phyloP scores from a whole-genome alignment of 2,113 vertebrate genomes.

The Scalopus aquaticus region DNA sequence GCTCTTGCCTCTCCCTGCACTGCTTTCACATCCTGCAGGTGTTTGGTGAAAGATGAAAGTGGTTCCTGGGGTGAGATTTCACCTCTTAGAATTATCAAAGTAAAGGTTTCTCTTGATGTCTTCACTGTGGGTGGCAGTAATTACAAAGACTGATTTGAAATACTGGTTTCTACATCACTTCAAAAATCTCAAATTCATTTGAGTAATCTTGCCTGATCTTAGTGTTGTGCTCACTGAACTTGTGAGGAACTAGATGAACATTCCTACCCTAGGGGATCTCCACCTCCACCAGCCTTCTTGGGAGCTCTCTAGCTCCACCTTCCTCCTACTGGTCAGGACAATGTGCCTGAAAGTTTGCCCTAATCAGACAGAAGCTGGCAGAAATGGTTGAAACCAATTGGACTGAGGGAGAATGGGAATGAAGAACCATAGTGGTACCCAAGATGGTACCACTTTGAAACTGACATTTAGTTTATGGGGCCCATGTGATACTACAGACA shows the following conservation, averaged over 20 bases:
- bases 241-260: constrained; percentile 54
- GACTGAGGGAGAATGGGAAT: neutral
- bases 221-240: neutral
- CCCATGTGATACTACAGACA: neutral
- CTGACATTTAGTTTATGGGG: neutral
- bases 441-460: neutral
- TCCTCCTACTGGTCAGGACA: neutral
- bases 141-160: constrained; percentile 85
- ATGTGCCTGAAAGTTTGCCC: neutral
- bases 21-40: constrained; percentile 86
- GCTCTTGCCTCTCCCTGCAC: constrained; percentile 74
- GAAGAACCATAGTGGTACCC: neutral
- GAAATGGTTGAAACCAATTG: constrained; percentile 1
- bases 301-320: neutral
- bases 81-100: constrained; percentile 86
- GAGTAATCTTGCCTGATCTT: constrained; percentile 75
- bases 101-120: constrained; percentile 87
- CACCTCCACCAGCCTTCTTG: neutral
- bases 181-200: constrained; percentile 83
- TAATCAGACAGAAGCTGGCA: neutral
- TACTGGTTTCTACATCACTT: constrained; percentile 80
- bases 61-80: constrained; percentile 85
- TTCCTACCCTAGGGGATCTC: constrained; percentile 5
- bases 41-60: constrained; percentile 88
- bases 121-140: constrained; percentile 87